A percentile compares a stretch with the other conserved stretches of the same genome.
Conservation (phyloP, 2,113 vertebrate genomes). For the Halcyon senegalensis region DNA sequence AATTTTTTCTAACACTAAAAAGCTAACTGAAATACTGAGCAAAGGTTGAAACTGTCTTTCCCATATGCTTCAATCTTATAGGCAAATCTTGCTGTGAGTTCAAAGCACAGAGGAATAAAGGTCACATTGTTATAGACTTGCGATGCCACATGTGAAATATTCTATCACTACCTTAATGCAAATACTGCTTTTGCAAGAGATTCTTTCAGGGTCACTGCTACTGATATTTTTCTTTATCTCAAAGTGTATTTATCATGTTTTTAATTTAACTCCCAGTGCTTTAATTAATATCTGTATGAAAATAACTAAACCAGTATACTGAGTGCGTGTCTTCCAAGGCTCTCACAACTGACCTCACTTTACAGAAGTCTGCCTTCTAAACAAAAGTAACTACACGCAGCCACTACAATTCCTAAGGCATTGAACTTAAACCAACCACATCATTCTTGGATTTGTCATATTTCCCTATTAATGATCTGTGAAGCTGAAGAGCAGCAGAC, state of each 20-base stretch:
- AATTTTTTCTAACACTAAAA: not conserved
- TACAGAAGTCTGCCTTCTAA: not conserved
- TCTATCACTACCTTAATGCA: not conserved
- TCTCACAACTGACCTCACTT: not conserved
- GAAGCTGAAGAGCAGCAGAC: not conserved
- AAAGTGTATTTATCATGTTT: not conserved
- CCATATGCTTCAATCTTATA: not conserved
- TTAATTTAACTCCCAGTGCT: not conserved
- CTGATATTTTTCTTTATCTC: not conserved
- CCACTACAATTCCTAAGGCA: not conserved
- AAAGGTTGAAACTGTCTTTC: not conserved
- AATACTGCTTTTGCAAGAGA: not conserved
- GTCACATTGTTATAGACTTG: not conserved
- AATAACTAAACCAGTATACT: not conserved
- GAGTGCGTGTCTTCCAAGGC: not conserved
- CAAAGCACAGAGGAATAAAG: not conserved
- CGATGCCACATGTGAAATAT: not conserved
- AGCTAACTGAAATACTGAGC: not conserved
- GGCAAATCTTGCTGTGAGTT: not conserved
- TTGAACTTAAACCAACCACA: not conserved
- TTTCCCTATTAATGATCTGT: not conserved
- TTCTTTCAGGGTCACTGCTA: not conserved
- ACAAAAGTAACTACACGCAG: not conserved
- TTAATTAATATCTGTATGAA: not conserved
- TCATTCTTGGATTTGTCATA: not conserved